Conservation (phyloP, 2,888 invertebrate genomes). For the Drosophila fulvimacula region DNA sequence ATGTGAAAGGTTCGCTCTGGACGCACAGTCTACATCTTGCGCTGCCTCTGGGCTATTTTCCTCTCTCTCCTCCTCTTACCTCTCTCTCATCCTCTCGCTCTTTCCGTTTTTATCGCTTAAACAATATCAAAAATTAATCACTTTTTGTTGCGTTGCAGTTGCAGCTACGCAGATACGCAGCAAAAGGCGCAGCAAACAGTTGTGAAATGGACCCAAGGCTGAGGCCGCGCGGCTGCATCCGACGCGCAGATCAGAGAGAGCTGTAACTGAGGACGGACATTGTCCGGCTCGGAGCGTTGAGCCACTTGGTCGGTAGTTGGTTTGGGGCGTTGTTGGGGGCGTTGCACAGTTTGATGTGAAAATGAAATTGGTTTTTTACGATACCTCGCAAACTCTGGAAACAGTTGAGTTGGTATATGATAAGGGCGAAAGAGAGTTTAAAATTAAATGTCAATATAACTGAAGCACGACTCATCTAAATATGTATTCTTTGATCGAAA, state of each 20-base stretch:
- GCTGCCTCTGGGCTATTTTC: conserved; percentile 9
- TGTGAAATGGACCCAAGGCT: conserved; percentile 43
- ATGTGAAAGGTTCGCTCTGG: conserved; percentile 28
- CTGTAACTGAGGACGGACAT: conserved; percentile 1
- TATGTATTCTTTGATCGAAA: no score
- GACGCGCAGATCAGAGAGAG: background rate
- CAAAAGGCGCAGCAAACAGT: conserved; percentile 32
- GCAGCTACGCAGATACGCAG: conserved; percentile 63
- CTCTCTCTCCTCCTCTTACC: background rate
- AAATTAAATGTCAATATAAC: background rate
- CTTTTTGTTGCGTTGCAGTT: conserved; percentile 65
- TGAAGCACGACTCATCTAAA: no score
- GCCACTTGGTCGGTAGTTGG: conserved; percentile 66
- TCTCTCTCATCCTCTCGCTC: background rate
- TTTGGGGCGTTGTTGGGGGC: conserved; percentile 70
- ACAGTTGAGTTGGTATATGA: background rate
- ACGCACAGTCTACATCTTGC: conserved; percentile 12
- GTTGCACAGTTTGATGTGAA: conserved; percentile 72
- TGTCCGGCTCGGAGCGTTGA: conserved; percentile 1
- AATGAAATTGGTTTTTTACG: conserved; percentile 72
- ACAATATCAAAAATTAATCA: conserved; percentile 80
- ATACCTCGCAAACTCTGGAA: background rate
- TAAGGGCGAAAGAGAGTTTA: background rate
- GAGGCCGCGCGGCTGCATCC: conserved; percentile 1
- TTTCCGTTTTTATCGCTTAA: conserved; percentile 57